phyloP scores from a whole-genome alignment of 92 coral and sea anemone genomes.

The Phenganax marumi region DNA sequence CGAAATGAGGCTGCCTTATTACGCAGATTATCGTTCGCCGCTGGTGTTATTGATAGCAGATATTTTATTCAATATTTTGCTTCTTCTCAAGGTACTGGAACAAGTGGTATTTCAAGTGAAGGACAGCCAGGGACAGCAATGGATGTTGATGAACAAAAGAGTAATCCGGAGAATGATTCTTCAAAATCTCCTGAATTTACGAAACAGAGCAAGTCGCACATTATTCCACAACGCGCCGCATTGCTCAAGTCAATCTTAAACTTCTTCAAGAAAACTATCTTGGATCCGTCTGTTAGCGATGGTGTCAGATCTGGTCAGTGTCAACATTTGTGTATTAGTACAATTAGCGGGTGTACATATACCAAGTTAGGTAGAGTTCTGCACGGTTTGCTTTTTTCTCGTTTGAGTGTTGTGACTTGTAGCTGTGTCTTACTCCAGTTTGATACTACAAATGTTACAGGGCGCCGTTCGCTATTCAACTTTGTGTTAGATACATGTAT shows the following conservation, averaged over 20 bases:
- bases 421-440: too few relatives aligned
- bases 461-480: not conserved
- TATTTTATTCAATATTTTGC: too few relatives aligned
- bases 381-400: too few relatives aligned
- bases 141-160: slow-evolving; percentile 45
- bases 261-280: slow-evolving; percentile 88
- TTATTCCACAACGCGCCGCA: slow-evolving; percentile 95
- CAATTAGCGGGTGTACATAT: too few relatives aligned
- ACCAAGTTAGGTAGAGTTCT: too few relatives aligned
- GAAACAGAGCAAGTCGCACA: slow-evolving; percentile 62
- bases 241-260: slow-evolving; percentile 85
- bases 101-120: slow-evolving; percentile 56
- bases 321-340: not conserved
- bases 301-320: slow-evolving; percentile 82
- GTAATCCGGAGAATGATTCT: slow-evolving; percentile 18
- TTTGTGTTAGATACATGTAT: not conserved
- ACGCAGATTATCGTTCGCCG: too few relatives aligned
- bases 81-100: not conserved
- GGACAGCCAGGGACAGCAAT: slow-evolving; percentile 44
- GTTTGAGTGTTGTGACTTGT: too few relatives aligned
- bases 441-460: too few relatives aligned
- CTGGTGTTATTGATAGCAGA: not conserved
- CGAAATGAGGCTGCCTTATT: slow-evolving; percentile 2
- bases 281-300: slow-evolving; percentile 94
- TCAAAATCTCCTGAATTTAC: slow-evolving; percentile 58